Conservation (phyloP, 2,113 vertebrate genomes). For the Stigmatopora argus region DNA sequence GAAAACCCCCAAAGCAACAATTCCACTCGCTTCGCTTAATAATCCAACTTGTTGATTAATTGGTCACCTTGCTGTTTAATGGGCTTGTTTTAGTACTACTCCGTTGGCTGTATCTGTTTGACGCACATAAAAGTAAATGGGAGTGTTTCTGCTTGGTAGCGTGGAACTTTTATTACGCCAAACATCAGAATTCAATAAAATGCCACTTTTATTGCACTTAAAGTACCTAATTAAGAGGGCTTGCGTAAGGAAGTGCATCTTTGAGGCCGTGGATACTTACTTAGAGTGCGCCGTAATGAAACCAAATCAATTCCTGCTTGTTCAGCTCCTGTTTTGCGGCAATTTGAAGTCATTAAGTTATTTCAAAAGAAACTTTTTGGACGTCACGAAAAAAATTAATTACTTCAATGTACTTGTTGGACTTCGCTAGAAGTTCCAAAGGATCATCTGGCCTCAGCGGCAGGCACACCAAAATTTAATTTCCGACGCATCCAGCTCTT, state of each 20-base stretch:
- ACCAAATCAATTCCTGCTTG: background rate
- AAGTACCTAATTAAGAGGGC: constrained; percentile 18
- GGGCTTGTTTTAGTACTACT: constrained; percentile 15
- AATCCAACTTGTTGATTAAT: constrained; percentile 15
- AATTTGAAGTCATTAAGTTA: background rate
- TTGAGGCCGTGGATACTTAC: background rate
- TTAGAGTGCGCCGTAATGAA: background rate
- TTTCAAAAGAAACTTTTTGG: background rate
- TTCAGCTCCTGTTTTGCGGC: background rate
- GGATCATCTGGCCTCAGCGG: background rate
- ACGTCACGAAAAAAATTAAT: background rate
- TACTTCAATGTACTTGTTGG: background rate
- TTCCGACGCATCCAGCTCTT: background rate
- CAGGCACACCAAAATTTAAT: background rate
- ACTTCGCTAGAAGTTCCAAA: background rate
- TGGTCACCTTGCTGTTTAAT: background rate
- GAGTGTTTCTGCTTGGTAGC: constrained; percentile 1
- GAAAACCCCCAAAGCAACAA: constrained; percentile 27
- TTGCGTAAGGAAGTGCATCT: constrained; percentile 8
- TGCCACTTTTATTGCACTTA: constrained; percentile 10
- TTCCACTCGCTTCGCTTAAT: constrained; percentile 9
- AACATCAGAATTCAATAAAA: constrained; percentile 1
- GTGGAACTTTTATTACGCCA: constrained; percentile 2
- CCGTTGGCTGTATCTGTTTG: background rate
- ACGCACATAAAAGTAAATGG: constrained; percentile 2